These are phyloP conservation scores for Tillus elongatus DNA, from an alignment of 2,888 invertebrate genomes.

Conservation along the genomic window DNA sequence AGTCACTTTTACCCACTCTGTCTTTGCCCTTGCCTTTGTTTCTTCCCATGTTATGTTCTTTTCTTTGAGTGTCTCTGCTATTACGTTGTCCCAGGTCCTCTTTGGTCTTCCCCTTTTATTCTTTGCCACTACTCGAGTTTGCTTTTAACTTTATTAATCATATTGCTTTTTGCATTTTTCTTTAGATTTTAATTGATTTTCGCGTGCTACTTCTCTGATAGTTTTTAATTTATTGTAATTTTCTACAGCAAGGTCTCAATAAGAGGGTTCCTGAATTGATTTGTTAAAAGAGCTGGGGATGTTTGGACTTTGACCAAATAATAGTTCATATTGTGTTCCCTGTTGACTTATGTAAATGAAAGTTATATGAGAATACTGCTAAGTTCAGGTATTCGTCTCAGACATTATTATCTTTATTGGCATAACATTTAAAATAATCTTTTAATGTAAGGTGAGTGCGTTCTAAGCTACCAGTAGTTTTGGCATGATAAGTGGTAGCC, in stretches of 20 bases:
- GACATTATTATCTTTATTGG: background rate
- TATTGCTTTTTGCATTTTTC: background rate
- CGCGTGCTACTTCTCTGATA: background rate
- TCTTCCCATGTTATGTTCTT: no score
- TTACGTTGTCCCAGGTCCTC: no score
- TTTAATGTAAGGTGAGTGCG: slow-evolving; percentile 5
- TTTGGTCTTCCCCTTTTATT: no score
- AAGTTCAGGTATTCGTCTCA: slow-evolving; percentile 1
- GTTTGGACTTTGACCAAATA: background rate
- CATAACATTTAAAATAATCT: slow-evolving; percentile 4
- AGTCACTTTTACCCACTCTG: no score
- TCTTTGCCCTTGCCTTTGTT: no score
- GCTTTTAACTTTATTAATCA: no score
- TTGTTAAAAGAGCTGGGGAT: background rate
- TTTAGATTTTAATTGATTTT: background rate
- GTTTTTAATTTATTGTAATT: background rate
- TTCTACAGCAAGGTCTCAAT: background rate
- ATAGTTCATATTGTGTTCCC: background rate
- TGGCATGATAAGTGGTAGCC: background rate
- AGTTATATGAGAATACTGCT: background rate
- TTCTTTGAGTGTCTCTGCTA: no score
- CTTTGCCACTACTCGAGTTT: no score
- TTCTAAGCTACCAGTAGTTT: slow-evolving; percentile 5
- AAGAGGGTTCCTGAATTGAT: background rate
- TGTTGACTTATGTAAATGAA: background rate